phyloP scores from a whole-genome alignment of 2,113 vertebrate species.

The Lamprotornis superbus region DNA sequence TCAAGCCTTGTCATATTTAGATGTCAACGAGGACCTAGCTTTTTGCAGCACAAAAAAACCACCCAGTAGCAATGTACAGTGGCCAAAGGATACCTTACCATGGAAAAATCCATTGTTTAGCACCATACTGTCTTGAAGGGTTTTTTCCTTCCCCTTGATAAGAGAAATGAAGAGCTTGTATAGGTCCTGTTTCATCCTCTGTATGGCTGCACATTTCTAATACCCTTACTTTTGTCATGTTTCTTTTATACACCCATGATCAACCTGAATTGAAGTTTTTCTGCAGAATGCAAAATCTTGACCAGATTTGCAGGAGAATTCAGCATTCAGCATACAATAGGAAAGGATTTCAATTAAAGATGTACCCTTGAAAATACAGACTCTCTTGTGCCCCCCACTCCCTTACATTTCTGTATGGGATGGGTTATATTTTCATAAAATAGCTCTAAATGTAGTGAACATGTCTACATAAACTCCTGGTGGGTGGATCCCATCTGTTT shows the following conservation, averaged over 20 bases:
- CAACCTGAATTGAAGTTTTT: not conserved
- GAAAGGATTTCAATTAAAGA: not conserved
- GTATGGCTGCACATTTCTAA: not conserved
- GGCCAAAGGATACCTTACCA: not conserved
- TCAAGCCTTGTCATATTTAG: not conserved
- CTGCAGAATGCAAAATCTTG: not conserved
- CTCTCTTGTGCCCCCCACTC: not conserved
- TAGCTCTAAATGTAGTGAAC: not conserved
- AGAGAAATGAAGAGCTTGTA: not conserved
- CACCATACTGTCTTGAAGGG: not conserved
- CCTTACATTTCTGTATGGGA: not conserved
- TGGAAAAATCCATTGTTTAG: not conserved
- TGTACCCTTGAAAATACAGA: not conserved
- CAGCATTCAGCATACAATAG: not conserved
- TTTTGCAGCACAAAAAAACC: not conserved
- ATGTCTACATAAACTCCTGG: not conserved
- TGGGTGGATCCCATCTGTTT: constrained; percentile 43
- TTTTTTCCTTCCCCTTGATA: not conserved
- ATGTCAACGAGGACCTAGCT: not conserved
- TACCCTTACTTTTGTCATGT: not conserved
- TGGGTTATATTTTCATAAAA: constrained; percentile 5
- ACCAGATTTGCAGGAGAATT: not conserved
- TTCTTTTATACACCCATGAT: not conserved
- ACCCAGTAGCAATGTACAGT: not conserved
- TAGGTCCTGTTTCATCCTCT: not conserved